Evolutionary conservation across 2,797 vertebrate species (phyloP).

Genomic region (Heterohyrax brucei): DNA sequence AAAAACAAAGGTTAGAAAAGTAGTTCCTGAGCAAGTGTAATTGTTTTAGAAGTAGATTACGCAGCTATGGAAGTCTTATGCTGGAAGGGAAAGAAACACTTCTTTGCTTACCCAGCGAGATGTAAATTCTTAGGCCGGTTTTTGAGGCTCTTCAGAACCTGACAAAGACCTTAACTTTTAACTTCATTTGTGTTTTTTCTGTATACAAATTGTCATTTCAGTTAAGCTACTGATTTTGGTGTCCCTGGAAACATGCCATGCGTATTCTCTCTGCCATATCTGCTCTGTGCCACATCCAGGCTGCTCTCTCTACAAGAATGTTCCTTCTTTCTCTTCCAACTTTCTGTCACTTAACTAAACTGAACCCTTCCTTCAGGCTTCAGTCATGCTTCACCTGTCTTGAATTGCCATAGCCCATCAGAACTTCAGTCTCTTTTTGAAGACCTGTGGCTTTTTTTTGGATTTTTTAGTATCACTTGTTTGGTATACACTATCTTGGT

Average conservation of each 20-base stretch:
- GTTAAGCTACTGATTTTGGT: conserved; percentile 41
- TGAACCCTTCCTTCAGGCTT: background rate
- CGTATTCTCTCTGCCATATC: background rate
- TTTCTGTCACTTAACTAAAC: conserved; percentile 12
- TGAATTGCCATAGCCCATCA: conserved; percentile 8
- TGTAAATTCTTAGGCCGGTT: background rate
- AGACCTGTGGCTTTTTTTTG: background rate
- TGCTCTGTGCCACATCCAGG: background rate
- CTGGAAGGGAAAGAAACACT: background rate
- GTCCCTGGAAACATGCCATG: background rate
- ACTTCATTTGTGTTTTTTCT: background rate
- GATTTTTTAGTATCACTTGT: background rate
- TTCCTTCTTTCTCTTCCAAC: background rate
- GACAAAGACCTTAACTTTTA: background rate
- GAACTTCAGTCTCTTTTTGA: background rate
- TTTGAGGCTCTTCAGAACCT: conserved; percentile 47
- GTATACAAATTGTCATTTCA: conserved; percentile 26
- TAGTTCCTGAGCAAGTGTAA: conserved; percentile 34
- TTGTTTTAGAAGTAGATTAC: conserved; percentile 34
- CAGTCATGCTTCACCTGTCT: background rate
- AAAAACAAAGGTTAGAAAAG: background rate
- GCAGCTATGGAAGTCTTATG: background rate
- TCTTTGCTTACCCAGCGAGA: conserved; percentile 22
- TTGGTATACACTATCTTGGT: conserved; percentile 8
- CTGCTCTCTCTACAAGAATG: background rate